Evolutionary conservation across 2,888 invertebrate genomes (phyloP).

Genomic region (Xestia c-nigrum): DNA sequence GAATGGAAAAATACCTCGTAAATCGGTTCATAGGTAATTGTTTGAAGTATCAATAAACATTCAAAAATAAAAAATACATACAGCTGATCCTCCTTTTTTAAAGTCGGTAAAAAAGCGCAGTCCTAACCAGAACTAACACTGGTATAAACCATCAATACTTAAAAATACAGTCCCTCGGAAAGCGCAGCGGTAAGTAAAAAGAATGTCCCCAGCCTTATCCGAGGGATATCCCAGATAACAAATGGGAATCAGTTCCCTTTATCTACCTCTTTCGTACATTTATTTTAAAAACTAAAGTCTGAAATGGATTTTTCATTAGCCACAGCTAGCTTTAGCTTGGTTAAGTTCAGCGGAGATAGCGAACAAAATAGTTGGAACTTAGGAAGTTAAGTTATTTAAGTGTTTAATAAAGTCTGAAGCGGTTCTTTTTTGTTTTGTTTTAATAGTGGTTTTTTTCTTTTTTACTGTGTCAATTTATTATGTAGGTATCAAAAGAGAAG

Average conservation of each 20-base stretch:
- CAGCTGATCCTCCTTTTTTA: no score
- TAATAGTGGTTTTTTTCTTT: neutral
- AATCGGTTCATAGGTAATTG: no score
- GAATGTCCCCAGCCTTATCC: constrained; percentile 33
- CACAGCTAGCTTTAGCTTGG: constrained; percentile 31
- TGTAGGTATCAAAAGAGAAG: neutral
- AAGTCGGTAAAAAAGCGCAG: no score
- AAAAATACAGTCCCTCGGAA: constrained; percentile 28
- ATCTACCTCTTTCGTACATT: constrained; percentile 12
- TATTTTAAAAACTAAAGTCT: constrained; percentile 51
- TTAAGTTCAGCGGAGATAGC: constrained; percentile 48
- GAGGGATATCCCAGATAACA: constrained; percentile 52
- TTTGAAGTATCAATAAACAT: no score
- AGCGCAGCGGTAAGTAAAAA: constrained; percentile 25
- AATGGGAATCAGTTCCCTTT: constrained; percentile 42
- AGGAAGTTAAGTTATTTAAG: constrained; percentile 44
- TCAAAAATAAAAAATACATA: no score
- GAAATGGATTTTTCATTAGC: constrained; percentile 61
- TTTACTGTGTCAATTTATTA: neutral
- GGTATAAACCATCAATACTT: constrained; percentile 19
- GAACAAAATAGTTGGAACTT: constrained; percentile 42
- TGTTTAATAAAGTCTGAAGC: constrained; percentile 29
- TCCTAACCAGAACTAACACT: neutral
- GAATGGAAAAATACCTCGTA: no score
- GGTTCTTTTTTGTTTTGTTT: neutral